Evolutionary conservation across 2,888 invertebrate species (phyloP).

Genomic region (Phortica okadai): DNA sequence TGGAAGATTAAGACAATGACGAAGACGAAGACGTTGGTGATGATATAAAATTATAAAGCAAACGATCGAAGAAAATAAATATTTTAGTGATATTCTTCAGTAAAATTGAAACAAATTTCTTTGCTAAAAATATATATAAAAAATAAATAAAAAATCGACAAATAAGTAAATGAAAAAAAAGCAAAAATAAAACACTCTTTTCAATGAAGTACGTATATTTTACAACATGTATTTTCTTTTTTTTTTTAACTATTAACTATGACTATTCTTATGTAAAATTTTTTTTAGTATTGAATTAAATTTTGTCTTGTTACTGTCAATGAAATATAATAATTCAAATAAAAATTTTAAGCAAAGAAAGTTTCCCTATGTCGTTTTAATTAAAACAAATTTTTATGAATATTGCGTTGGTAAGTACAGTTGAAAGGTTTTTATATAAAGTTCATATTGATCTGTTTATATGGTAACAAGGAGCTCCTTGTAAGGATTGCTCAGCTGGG

Average conservation of each 20-base stretch:
- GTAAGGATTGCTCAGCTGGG: too few species aligned
- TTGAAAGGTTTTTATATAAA: too few species aligned
- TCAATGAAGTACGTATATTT: conserved; percentile 8
- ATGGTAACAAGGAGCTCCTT: too few species aligned
- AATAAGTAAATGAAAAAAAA: not conserved
- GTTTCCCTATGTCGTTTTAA: conserved; percentile 9
- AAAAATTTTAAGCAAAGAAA: conserved; percentile 61
- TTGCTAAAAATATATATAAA: conserved; percentile 47
- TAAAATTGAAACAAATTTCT: conserved; percentile 58
- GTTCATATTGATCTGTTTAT: too few species aligned
- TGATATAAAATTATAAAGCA: not conserved
- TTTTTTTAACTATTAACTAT: conserved; percentile 12
- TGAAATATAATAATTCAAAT: conserved; percentile 70
- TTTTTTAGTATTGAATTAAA: conserved; percentile 35
- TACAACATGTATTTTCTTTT: conserved; percentile 3
- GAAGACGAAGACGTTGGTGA: not conserved
- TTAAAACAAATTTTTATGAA: not conserved
- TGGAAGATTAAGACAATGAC: not conserved
- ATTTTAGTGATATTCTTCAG: conserved; percentile 66
- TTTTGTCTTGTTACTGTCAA: conserved; percentile 69
- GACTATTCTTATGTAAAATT: conserved; percentile 27
- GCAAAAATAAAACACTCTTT: conserved; percentile 12
- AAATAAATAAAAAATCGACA: conserved; percentile 29
- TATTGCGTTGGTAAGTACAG: not conserved
- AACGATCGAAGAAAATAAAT: conserved; percentile 24